phyloP scores from a whole-genome alignment of 1,140 invertebrate species.

The Holotrichia oblita region DNA sequence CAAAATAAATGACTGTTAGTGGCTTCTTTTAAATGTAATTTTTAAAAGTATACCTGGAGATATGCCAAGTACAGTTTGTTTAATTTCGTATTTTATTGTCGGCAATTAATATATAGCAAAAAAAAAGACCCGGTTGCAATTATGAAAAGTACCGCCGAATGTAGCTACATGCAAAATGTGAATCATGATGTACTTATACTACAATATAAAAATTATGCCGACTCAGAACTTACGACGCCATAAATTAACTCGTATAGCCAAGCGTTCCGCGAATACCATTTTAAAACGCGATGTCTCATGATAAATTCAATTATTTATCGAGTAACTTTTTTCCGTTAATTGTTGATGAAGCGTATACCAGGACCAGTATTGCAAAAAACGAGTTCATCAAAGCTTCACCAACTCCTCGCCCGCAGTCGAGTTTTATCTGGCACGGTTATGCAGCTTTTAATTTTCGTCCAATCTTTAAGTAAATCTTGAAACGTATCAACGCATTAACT shows the following conservation, averaged over 20 bases:
- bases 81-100: slow-evolving; percentile 11
- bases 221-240: background rate
- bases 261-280: background rate
- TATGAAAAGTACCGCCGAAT: background rate
- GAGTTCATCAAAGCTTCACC: background rate
- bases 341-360: background rate
- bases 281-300: background rate
- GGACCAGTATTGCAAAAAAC: background rate
- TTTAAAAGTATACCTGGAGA: background rate
- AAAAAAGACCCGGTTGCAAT: background rate
- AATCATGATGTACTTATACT: background rate
- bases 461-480: background rate
- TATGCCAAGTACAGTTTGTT: background rate
- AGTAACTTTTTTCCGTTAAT: background rate
- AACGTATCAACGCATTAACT: background rate
- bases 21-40: background rate
- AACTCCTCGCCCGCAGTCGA: background rate
- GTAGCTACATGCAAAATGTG: background rate
- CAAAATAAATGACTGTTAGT: too few relatives aligned
- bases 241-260: background rate
- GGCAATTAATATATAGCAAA: slow-evolving; percentile 4
- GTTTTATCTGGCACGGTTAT: background rate
- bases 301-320: slow-evolving; percentile 21
- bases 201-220: background rate
- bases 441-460: background rate